Percentiles rank a stretch among this genome's conserved stretches.
These are phyloP conservation scores for Anodontia alba DNA, from an alignment of 2,888 invertebrate species.

Conservation along the genomic window DNA sequence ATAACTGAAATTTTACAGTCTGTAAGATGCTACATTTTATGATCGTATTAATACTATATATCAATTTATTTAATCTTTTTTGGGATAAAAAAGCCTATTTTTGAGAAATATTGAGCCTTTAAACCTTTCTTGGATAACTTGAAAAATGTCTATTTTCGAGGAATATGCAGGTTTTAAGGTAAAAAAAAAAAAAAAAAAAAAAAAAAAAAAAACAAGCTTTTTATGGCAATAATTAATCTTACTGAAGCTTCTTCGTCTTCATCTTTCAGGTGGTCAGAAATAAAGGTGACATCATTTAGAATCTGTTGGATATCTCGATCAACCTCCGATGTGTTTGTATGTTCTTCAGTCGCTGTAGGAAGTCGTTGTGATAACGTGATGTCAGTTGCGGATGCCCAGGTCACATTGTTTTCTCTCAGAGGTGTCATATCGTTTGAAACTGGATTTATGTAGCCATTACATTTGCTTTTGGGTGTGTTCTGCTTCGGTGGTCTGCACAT, in stretches of 20 bases:
- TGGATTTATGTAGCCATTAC: conserved; percentile 55
- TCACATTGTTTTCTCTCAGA: not conserved
- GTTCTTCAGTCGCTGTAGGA: not conserved
- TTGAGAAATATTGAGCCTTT: too few species aligned
- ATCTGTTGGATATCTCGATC: conserved; percentile 94
- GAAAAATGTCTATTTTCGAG: too few species aligned
- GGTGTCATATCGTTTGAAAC: conserved; percentile 23
- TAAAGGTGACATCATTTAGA: conserved; percentile 73
- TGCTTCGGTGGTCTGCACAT: conserved; percentile 91
- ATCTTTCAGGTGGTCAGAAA: conserved; percentile 77
- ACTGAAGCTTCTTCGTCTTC: conserved; percentile 77
- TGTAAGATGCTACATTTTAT: too few species aligned
- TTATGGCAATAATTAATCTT: too few species aligned
- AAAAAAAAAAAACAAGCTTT: too few species aligned
- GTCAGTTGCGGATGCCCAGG: conserved; percentile 25
- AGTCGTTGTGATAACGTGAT: not conserved
- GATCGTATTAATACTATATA: too few species aligned
- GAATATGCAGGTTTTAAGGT: too few species aligned
- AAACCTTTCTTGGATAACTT: too few species aligned
- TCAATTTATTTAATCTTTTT: too few species aligned
- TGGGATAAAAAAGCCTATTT: too few species aligned
- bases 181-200: too few species aligned
- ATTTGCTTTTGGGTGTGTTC: conserved; percentile 10
- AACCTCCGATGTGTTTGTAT: conserved; percentile 11
- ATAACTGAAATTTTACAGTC: too few species aligned